Evolutionary conservation across 2,113 vertebrate species (phyloP).

Genomic region (Mustelus asterias): DNA sequence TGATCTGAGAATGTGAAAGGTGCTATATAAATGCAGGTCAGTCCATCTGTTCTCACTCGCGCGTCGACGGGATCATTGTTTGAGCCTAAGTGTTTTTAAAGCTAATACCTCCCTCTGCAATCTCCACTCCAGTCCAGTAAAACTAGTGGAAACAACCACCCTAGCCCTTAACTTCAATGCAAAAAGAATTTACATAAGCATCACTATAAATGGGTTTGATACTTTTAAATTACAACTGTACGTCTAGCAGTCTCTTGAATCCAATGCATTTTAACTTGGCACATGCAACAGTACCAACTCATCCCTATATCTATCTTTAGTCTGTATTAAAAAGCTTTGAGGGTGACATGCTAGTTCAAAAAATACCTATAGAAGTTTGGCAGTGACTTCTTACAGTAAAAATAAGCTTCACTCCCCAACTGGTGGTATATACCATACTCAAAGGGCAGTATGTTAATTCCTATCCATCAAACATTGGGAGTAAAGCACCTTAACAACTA

Average conservation of each 20-base stretch:
- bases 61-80: background rate
- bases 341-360: slow-evolving; percentile 15
- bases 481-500: slow-evolving; percentile 4
- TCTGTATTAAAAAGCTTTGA: slow-evolving; percentile 14
- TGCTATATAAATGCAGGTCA: background rate
- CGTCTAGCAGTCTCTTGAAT: background rate
- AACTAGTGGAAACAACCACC: background rate
- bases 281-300: background rate
- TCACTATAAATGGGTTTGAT: background rate
- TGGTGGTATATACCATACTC: background rate
- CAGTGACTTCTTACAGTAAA: background rate
- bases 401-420: background rate
- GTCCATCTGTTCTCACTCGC: too few species aligned
- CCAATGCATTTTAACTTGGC: background rate
- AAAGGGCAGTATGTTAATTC: slow-evolving; percentile 10
- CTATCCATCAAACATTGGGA: background rate
- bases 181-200: background rate
- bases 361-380: background rate
- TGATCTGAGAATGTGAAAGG: background rate
- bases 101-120: background rate
- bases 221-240: background rate
- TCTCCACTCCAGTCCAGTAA: background rate
- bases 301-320: slow-evolving; percentile 17
- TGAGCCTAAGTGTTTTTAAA: background rate
- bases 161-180: background rate